These are phyloP conservation scores for Todiramphus chloris DNA, from an alignment of 2,113 vertebrate genomes.

Conservation along the genomic window DNA sequence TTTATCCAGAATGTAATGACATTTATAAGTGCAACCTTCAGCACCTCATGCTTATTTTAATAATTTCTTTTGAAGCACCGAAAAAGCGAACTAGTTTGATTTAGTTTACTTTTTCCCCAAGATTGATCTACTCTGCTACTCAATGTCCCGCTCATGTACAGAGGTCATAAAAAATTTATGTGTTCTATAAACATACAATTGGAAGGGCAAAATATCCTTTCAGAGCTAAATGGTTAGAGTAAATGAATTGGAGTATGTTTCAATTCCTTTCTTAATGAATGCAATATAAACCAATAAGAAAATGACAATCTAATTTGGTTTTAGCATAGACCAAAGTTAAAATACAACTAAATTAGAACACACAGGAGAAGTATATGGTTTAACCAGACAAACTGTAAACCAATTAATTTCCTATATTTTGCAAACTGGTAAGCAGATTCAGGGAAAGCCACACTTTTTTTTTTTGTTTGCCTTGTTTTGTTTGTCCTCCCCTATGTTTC, in stretches of 20 bases:
- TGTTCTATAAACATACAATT: background rate
- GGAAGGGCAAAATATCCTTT: background rate
- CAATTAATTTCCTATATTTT: background rate
- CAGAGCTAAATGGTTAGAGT: background rate
- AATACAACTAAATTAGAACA: background rate
- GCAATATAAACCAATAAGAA: background rate
- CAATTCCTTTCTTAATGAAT: background rate
- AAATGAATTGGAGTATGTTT: background rate
- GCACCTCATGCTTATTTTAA: background rate
- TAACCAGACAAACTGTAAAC: background rate
- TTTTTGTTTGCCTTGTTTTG: background rate
- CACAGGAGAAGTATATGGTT: background rate
- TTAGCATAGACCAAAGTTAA: background rate
- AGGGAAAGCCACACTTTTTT: background rate
- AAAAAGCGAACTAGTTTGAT: constrained; percentile 7
- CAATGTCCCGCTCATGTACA: background rate
- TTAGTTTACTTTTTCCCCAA: background rate
- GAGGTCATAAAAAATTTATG: background rate
- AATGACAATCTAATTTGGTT: background rate
- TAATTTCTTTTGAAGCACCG: constrained; percentile 13
- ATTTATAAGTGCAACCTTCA: background rate
- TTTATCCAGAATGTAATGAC: constrained; percentile 18
- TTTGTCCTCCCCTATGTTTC: background rate
- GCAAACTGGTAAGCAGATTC: background rate
- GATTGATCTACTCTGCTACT: background rate